phyloP scores from a whole-genome alignment of 1,140 invertebrate genomes.

The Drosophila kepulauana region DNA sequence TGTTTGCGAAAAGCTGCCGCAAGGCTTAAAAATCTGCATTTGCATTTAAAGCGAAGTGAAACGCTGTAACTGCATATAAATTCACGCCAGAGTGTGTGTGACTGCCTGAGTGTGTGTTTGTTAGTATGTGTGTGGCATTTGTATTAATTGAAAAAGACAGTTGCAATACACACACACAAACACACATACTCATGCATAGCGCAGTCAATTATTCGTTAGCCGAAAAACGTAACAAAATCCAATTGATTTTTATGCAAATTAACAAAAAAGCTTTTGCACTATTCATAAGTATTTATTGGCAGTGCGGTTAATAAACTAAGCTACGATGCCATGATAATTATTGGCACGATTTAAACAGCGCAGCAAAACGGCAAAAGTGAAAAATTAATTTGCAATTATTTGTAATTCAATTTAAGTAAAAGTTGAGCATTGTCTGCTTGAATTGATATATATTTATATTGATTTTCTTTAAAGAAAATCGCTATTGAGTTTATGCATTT shows the following conservation, averaged over 20 bases:
- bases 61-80: slow-evolving; percentile 7
- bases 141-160: slow-evolving; percentile 75
- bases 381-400: not conserved
- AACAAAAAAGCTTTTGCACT: slow-evolving; percentile 39
- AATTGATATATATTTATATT: not conserved
- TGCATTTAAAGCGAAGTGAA: slow-evolving; percentile 55
- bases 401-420: not conserved
- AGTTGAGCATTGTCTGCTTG: not conserved
- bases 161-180: slow-evolving; percentile 25
- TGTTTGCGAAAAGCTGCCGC: slow-evolving; percentile 74
- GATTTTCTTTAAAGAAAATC: not conserved
- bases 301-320: slow-evolving; percentile 38
- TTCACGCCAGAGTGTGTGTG: not conserved
- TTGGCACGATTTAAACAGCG: not conserved
- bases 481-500: not conserved
- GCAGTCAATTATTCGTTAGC: slow-evolving; percentile 16
- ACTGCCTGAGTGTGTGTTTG: slow-evolving; percentile 15
- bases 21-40: slow-evolving; percentile 77
- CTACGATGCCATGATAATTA: not conserved
- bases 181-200: slow-evolving; percentile 10
- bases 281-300: slow-evolving; percentile 21
- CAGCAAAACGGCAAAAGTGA: not conserved
- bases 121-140: slow-evolving; percentile 27
- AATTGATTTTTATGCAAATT: slow-evolving; percentile 56
- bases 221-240: slow-evolving; percentile 15